Conservation (phyloP, 2,888 invertebrate species). For the Pterostichus madidus region DNA sequence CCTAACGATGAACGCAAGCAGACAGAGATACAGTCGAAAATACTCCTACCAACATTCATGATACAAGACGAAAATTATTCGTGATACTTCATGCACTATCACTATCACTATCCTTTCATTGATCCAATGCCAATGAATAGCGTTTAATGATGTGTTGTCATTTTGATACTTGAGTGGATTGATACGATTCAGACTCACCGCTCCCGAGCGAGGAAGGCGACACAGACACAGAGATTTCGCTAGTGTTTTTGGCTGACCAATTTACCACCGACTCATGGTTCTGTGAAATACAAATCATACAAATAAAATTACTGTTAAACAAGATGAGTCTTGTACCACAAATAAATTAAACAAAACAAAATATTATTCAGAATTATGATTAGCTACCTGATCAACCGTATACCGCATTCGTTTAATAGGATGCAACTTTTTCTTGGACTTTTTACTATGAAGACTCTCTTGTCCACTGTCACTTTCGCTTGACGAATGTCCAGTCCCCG, state of each 20-base stretch:
- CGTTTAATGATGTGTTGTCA: slow-evolving; percentile 41
- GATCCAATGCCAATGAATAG: slow-evolving; percentile 15
- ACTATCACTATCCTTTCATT: not conserved
- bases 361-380: not conserved
- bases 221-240: slow-evolving; percentile 18
- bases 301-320: not conserved
- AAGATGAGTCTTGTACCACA: not conserved
- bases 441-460: slow-evolving; percentile 92
- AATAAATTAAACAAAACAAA: no score
- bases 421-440: slow-evolving; percentile 73
- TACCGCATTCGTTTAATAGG: slow-evolving; percentile 60
- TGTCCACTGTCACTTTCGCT: slow-evolving; percentile 86
- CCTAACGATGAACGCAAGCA: slow-evolving; percentile 37
- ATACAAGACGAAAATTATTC: slow-evolving; percentile 25
- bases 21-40: slow-evolving; percentile 10
- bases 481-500: slow-evolving; percentile 15
- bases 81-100: slow-evolving; percentile 45
- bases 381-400: slow-evolving; percentile 24
- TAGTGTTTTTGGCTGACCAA: slow-evolving; percentile 42
- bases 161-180: slow-evolving; percentile 49
- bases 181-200: slow-evolving; percentile 52
- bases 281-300: slow-evolving; percentile 23
- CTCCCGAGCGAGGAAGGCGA: slow-evolving; percentile 48
- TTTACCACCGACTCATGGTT: slow-evolving; percentile 14
- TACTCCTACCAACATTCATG: slow-evolving; percentile 10